Percentiles rank a stretch among this genome's conserved stretches.
Conservation (phyloP, 1,140 invertebrate species). For the Helicoverpa armigera region DNA sequence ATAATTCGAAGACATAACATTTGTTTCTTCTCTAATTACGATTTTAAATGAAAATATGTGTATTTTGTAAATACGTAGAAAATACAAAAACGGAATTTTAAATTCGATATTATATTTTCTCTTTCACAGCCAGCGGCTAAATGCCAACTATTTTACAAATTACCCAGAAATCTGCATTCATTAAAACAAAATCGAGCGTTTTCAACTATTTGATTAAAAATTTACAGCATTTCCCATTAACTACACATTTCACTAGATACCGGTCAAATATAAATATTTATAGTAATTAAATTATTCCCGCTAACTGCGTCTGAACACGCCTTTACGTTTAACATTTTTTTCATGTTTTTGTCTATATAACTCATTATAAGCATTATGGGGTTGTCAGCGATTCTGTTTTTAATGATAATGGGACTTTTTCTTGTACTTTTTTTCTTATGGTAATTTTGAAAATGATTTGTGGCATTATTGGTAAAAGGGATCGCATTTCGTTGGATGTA, state of each 20-base stretch:
- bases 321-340: conserved; percentile 48
- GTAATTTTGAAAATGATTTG: conserved; percentile 54
- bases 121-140: not conserved
- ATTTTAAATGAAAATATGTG: too few relatives aligned
- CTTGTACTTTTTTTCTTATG: conserved; percentile 26
- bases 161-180: not conserved
- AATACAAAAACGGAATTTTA: too few relatives aligned
- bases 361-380: conserved; percentile 54
- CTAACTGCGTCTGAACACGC: conserved; percentile 34
- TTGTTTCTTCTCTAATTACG: too few relatives aligned
- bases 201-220: conserved; percentile 1
- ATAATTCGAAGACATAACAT: too few relatives aligned
- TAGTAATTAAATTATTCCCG: conserved; percentile 32
- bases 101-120: too few relatives aligned
- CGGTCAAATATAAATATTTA: conserved; percentile 34
- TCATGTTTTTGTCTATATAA: conserved; percentile 52
- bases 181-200: conserved; percentile 16
- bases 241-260: not conserved
- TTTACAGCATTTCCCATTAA: conserved; percentile 3
- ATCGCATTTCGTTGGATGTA: conserved; percentile 30
- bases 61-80: too few relatives aligned
- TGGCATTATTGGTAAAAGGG: conserved; percentile 25
- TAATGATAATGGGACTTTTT: conserved; percentile 45
- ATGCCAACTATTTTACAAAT: not conserved
- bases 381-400: conserved; percentile 49